Percentiles rank a stretch among this genome's conserved stretches.
These are phyloP conservation scores for Rhabdomys pumilio DNA, from an alignment of 2,797 vertebrate species.

Conservation along the genomic window DNA sequence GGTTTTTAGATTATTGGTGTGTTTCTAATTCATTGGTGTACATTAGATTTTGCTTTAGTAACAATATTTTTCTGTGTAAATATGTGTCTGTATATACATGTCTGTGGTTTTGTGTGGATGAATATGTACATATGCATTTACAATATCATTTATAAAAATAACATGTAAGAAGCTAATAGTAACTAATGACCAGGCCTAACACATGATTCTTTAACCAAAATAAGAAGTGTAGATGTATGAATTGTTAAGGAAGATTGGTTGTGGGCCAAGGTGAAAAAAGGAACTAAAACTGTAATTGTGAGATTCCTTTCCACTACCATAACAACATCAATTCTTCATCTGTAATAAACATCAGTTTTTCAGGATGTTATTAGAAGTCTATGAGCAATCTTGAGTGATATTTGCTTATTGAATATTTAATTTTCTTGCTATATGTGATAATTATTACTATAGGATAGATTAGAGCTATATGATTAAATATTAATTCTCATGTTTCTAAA, in stretches of 20 bases:
- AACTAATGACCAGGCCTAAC: neutral
- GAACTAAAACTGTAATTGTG: neutral
- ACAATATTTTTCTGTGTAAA: neutral
- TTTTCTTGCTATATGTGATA: neutral
- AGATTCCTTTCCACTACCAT: fast-evolving
- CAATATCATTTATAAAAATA: neutral
- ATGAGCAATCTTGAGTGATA: neutral
- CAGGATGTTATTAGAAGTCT: neutral
- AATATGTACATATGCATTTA: neutral
- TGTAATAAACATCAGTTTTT: neutral
- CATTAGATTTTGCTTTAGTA: neutral
- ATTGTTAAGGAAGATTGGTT: neutral
- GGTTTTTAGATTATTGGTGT: neutral
- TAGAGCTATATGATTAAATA: neutral
- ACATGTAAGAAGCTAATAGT: neutral
- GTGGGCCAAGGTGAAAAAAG: neutral
- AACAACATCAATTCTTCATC: neutral
- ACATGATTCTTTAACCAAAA: neutral
- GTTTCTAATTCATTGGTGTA: neutral
- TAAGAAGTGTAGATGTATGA: neutral
- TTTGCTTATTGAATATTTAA: neutral
- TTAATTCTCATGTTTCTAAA: neutral
- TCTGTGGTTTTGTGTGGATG: neutral
- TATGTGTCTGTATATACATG: neutral
- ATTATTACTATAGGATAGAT: neutral